phyloP scores from a whole-genome alignment of 2,797 vertebrate species.

The Okamejei kenojei region DNA sequence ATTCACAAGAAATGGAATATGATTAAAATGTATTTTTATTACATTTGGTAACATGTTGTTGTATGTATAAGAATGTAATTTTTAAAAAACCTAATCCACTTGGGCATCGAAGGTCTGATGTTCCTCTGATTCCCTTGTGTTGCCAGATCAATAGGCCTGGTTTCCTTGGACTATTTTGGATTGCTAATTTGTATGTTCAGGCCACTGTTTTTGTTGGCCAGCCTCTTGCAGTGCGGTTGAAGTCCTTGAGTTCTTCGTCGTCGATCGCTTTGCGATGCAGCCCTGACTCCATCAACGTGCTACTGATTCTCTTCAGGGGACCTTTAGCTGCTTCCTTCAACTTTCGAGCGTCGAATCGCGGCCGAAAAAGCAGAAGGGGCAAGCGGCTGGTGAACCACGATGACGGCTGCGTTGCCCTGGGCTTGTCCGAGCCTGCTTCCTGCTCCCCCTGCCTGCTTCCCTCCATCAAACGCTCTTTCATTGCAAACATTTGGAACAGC shows the following conservation, averaged over 20 bases:
- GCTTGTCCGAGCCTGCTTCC: background rate
- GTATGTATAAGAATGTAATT: background rate
- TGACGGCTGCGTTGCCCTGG: constrained; percentile 48
- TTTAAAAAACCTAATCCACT: background rate
- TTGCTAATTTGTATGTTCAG: background rate
- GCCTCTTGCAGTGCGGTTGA: constrained; percentile 76
- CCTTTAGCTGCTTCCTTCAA: constrained; percentile 75
- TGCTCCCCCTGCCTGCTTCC: constrained; percentile 44
- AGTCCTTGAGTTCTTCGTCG: constrained; percentile 64
- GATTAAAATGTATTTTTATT: constrained; percentile 19
- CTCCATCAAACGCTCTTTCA: constrained; percentile 60
- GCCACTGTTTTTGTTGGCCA: constrained; percentile 59
- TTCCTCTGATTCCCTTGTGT: constrained; percentile 44
- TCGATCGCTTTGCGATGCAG: constrained; percentile 56
- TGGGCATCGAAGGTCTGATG: background rate
- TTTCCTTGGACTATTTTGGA: too few species aligned
- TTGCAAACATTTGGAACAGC: constrained; percentile 76
- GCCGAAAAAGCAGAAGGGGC: constrained; percentile 76
- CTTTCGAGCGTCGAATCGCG: constrained; percentile 81
- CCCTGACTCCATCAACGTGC: constrained; percentile 58
- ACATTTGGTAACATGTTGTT: background rate
- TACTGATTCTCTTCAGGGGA: constrained; percentile 60
- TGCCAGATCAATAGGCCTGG: background rate
- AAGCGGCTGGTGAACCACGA: constrained; percentile 59
- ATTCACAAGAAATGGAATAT: constrained; percentile 21